phyloP scores from a whole-genome alignment of 2,888 invertebrate species.

The Bedellia somnulentella region DNA sequence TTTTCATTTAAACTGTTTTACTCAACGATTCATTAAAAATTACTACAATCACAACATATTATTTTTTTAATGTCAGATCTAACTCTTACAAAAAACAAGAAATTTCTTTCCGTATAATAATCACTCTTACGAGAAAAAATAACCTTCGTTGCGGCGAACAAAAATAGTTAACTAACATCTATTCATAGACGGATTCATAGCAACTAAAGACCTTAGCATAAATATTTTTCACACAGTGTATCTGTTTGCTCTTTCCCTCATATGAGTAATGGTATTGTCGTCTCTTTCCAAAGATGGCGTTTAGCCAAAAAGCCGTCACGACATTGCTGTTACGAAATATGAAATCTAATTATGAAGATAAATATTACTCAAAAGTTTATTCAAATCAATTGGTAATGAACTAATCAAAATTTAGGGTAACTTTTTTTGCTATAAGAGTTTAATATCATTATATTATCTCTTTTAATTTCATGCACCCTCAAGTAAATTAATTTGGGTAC shows the following conservation, averaged over 20 bases:
- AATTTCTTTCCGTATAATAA: slow-evolving; percentile 17
- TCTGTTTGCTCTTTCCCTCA: slow-evolving; percentile 45
- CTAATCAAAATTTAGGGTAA: too few species aligned
- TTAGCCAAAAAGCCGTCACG: slow-evolving; percentile 32
- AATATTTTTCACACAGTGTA: slow-evolving; percentile 57
- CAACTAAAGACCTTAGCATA: slow-evolving; percentile 52
- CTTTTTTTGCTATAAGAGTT: too few species aligned
- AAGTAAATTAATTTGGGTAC: too few species aligned
- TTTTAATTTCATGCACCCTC: too few species aligned
- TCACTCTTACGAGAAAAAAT: too few species aligned
- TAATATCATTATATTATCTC: too few species aligned
- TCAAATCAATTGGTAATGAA: slow-evolving; percentile 11
- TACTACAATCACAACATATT: too few species aligned
- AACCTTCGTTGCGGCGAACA: slow-evolving; percentile 40
- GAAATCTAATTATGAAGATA: slow-evolving; percentile 44
- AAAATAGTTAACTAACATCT: slow-evolving; percentile 37
- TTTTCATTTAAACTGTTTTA: too few species aligned
- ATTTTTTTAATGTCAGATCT: too few species aligned
- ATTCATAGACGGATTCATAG: slow-evolving; percentile 45
- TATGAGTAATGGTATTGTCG: slow-evolving; percentile 26
- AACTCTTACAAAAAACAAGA: too few species aligned
- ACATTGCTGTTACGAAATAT: slow-evolving; percentile 44
- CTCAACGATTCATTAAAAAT: too few species aligned
- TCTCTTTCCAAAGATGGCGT: slow-evolving; percentile 36
- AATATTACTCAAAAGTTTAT: slow-evolving; percentile 22